Base-by-base conservation (phyloP, 2,113 vertebrate species). In the Callipepla squamata region DNA sequence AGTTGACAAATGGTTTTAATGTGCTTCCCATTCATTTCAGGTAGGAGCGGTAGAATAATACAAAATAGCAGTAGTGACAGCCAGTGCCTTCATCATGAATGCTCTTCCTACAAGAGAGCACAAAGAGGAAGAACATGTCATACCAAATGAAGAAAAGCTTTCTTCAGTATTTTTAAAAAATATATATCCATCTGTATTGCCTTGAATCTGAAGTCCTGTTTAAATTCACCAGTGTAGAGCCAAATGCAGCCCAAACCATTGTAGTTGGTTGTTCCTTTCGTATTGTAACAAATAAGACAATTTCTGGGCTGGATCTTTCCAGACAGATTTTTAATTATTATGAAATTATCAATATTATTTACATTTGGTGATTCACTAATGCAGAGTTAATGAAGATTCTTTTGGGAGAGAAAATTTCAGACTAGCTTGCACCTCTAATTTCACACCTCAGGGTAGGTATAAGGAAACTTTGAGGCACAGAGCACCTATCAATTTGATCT, bases 81-180 rank as follows among this genome's bases (percentile, higher is more conserved):
- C 28, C 77, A 76, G 58, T 90, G 70, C 48, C 66, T 92, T 84
- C 57, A 76, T 83, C 85, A 69, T 74, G 80, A 67, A 90, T 80
- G 51, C 69, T 67, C 73, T 84, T 84, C 38, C 12, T 88, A 78
- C 65, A 65, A 68, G 62, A 84, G 62, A 83, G 62, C 86, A 65
- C 44, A 72, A 57, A 85, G 80, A 92, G 65, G 90, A 92, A 90
- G 86, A 94, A 80, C 30, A 22, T 40, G 80, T 86, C 90, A 79
- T 40, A 77, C 36, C 62, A 93, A 92, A 86, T 81, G 69, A 91
- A 95, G 80, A 96, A 89, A 89, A 72, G 88, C 65, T 61, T 89
- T 57, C 66, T 84, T 90, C 69, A 40, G 25, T 70, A n/a, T 88
- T 96, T 55, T 53, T 91, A 90, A 80, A 76, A 73, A 79, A 73